phyloP scores from a whole-genome alignment of 2,797 vertebrate species.

The Acanthiza pusilla region DNA sequence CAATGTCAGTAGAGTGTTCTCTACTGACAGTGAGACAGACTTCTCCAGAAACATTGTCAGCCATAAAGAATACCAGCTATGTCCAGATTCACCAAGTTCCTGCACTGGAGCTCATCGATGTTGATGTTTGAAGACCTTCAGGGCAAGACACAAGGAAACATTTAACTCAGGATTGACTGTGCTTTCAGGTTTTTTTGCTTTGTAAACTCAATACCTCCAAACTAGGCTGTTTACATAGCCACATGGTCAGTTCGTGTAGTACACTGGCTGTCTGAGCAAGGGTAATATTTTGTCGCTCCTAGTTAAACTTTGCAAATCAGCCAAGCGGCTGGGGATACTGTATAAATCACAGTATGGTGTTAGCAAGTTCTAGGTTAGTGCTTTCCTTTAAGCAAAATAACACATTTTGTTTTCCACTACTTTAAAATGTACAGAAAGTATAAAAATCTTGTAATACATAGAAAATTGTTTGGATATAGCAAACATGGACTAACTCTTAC shows the following conservation, averaged over 20 bases:
- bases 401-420: background rate
- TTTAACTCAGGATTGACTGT: background rate
- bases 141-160: background rate
- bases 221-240: background rate
- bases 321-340: background rate
- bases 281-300: background rate
- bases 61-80: background rate
- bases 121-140: background rate
- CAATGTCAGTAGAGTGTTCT: background rate
- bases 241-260: background rate
- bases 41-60: background rate
- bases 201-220: background rate
- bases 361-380: background rate
- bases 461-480: background rate
- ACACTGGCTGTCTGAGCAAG: background rate
- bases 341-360: background rate
- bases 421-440: background rate
- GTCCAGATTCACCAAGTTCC: background rate
- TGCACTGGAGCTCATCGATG: background rate
- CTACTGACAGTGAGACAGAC: background rate
- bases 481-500: background rate
- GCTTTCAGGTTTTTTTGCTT: background rate
- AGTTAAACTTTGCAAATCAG: background rate
- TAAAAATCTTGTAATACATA: background rate
- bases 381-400: background rate